Percentiles rank a stretch among this genome's conserved stretches.
phyloP scores from a whole-genome alignment of 2,888 invertebrate genomes.

The Cheilosia grossa region DNA sequence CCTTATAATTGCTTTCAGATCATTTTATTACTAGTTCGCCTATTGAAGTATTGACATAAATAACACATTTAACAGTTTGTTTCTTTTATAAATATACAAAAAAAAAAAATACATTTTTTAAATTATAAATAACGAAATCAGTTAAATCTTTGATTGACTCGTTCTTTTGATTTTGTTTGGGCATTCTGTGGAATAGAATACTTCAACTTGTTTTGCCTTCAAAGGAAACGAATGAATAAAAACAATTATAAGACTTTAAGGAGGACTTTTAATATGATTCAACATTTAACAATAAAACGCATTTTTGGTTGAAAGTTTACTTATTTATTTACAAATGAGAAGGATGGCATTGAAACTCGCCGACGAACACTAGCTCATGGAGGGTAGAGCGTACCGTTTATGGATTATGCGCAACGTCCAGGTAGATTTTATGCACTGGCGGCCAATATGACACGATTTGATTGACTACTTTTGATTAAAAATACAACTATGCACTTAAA shows the following conservation, averaged over 20 bases:
- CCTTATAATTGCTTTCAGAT: slow-evolving; percentile 67
- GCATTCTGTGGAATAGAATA: slow-evolving; percentile 53
- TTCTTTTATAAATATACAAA: slow-evolving; percentile 51
- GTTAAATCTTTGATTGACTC: slow-evolving; percentile 38
- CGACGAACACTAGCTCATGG: neutral
- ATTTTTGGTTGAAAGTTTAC: no score
- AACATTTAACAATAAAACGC: slow-evolving; percentile 2
- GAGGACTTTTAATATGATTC: slow-evolving; percentile 4
- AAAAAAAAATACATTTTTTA: slow-evolving; percentile 17
- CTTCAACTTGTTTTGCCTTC: slow-evolving; percentile 71
- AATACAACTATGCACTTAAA: no score
- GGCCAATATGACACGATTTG: no score
- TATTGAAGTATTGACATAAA: slow-evolving; percentile 46
- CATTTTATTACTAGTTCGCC: slow-evolving; percentile 37
- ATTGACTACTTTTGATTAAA: no score
- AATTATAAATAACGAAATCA: slow-evolving; percentile 2
- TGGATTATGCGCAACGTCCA: slow-evolving; percentile 41
- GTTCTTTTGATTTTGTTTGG: slow-evolving; percentile 45
- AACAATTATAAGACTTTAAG: slow-evolving; percentile 73
- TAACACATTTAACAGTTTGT: slow-evolving; percentile 28
- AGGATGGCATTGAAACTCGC: neutral
- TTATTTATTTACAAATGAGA: no score
- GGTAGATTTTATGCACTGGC: neutral
- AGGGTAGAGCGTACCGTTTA: neutral
- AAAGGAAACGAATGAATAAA: slow-evolving; percentile 65